Conservation (phyloP, 2,113 vertebrate species). For the Casuarius casuarius region DNA sequence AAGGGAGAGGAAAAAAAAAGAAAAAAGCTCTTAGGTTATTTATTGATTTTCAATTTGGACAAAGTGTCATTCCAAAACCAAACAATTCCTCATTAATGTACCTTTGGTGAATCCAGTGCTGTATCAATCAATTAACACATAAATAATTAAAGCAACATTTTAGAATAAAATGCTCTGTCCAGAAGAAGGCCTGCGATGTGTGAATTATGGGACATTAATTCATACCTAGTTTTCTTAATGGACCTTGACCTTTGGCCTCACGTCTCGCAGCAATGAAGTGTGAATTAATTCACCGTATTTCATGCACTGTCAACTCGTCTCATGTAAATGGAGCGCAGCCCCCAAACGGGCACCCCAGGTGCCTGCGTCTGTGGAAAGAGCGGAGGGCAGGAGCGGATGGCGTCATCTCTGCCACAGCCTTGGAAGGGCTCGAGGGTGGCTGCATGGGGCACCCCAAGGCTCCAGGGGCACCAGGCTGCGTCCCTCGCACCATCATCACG, state of each 20-base stretch:
- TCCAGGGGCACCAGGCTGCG: background rate
- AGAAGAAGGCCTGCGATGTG: background rate
- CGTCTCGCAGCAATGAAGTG: slow-evolving; percentile 14
- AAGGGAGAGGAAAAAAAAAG: background rate
- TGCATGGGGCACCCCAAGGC: background rate
- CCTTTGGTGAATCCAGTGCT: background rate
- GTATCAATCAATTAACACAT: slow-evolving; percentile 39
- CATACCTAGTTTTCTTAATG: slow-evolving; percentile 41
- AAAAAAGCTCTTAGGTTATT: background rate
- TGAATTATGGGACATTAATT: slow-evolving; percentile 46
- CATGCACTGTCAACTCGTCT: slow-evolving; percentile 18
- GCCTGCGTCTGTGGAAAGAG: background rate
- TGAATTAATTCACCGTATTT: slow-evolving; percentile 33
- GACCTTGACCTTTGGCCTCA: slow-evolving; percentile 5
- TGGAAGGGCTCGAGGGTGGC: background rate
- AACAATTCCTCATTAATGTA: background rate
- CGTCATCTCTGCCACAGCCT: background rate
- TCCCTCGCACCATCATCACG: no score
- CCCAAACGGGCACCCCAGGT: background rate
- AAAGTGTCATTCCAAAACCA: background rate
- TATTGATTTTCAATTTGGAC: slow-evolving; percentile 16
- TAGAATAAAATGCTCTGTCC: background rate
- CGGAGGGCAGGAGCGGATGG: background rate
- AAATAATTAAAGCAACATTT: slow-evolving; percentile 55
- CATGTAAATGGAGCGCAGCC: background rate